A percentile compares a stretch with the other conserved stretches of the same genome.
Evolutionary conservation across 2,113 vertebrate species (phyloP).

Genomic region (Eleginops maclovinus): DNA sequence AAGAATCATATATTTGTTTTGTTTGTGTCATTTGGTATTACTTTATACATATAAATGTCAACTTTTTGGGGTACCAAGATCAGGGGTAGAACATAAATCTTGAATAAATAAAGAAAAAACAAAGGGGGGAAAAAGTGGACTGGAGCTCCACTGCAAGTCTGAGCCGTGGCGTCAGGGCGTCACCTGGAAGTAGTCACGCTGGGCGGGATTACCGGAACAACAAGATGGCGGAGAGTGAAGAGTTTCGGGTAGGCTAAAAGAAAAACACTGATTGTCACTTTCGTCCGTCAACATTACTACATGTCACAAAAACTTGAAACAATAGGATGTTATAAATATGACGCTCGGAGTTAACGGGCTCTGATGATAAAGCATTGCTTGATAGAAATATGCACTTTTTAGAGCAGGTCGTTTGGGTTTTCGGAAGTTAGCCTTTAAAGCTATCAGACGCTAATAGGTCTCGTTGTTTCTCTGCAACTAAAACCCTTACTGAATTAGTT

Average conservation of each 20-base stretch:
- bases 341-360: accelerated
- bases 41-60: no score
- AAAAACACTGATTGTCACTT: constrained; percentile 35
- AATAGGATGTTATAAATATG: no score
- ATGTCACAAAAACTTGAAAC: accelerated
- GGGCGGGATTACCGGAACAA: constrained; percentile 77
- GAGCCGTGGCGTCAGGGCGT: constrained; percentile 21
- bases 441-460: constrained; percentile 17
- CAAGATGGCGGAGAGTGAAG: constrained; percentile 90
- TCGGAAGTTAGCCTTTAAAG: constrained; percentile 28
- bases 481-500: background rate
- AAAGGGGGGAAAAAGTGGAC: background rate
- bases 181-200: constrained; percentile 55
- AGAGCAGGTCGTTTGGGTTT: background rate
- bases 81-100: no score
- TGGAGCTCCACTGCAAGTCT: background rate
- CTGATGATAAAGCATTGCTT: no score
- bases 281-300: background rate
- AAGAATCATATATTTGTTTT: no score
- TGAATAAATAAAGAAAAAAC: no score
- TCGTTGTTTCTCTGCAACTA: background rate
- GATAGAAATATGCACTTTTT: background rate
- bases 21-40: no score
- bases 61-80: no score
- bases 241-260: constrained; percentile 86